These are phyloP conservation scores for Athene cunicularia DNA, from an alignment of 2,113 vertebrate species.

Conservation along the genomic window DNA sequence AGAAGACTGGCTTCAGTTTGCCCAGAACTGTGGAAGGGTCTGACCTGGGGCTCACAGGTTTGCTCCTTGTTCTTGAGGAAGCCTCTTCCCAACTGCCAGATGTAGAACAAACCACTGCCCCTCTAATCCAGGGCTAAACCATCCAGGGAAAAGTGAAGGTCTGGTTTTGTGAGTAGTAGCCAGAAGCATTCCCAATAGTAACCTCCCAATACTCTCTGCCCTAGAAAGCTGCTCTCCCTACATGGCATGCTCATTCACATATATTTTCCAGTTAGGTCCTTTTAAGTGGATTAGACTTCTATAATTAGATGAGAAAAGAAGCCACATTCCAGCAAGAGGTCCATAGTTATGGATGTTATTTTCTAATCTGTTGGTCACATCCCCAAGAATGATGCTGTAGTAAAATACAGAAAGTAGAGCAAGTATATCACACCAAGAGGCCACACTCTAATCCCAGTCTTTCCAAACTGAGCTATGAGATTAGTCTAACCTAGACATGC, in stretches of 20 bases:
- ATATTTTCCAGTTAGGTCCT: not conserved
- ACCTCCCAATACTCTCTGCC: not conserved
- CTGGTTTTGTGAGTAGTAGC: not conserved
- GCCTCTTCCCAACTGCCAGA: not conserved
- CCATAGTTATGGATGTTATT: not conserved
- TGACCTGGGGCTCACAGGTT: not conserved
- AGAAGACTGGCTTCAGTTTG: not conserved
- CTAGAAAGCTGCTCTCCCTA: not conserved
- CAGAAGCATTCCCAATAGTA: not conserved
- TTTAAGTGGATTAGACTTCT: not conserved
- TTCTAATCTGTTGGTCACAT: not conserved
- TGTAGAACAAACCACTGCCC: not conserved
- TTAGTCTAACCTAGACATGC: not conserved
- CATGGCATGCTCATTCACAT: not conserved
- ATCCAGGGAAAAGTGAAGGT: not conserved
- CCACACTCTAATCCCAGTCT: not conserved
- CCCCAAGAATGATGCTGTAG: not conserved
- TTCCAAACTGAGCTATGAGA: not conserved
- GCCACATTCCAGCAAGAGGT: not conserved
- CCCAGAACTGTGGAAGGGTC: not conserved
- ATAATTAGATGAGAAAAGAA: not conserved
- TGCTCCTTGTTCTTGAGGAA: not conserved
- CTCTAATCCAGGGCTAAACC: not conserved
- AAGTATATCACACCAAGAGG: not conserved
- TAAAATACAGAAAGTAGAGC: not conserved